Conservation (phyloP, 2,797 vertebrate species). For the Corythornis leucogaster region DNA sequence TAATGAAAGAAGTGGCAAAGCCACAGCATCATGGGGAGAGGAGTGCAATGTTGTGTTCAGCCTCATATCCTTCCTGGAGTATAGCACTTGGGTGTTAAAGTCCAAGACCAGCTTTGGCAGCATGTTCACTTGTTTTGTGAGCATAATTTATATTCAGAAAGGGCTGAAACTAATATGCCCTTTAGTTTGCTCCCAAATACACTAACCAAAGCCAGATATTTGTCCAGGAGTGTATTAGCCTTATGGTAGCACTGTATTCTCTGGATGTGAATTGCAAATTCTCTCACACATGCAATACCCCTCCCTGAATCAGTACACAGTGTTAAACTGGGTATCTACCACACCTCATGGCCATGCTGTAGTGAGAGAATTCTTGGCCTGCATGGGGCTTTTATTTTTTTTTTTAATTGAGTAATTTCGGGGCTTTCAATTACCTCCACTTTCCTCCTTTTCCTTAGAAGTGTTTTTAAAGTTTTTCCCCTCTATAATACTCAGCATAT, state of each 20-base stretch:
- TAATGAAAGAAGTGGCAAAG: neutral
- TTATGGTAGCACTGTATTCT: neutral
- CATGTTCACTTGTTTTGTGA: neutral
- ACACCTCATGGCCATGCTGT: accelerated
- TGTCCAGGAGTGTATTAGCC: neutral
- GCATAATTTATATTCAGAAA: neutral
- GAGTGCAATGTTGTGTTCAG: neutral
- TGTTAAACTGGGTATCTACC: neutral
- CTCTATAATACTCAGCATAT: neutral
- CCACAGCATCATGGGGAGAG: accelerated
- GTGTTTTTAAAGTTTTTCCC: neutral
- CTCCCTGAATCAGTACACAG: neutral
- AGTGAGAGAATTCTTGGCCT: neutral
- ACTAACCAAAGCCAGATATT: neutral
- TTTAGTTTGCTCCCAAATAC: neutral
- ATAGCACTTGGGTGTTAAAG: neutral
- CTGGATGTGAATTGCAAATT: neutral
- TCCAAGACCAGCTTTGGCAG: neutral
- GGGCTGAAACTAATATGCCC: neutral
- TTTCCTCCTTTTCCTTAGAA: neutral
- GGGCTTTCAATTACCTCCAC: neutral
- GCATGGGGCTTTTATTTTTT: neutral
- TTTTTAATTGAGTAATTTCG: neutral
- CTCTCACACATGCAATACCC: neutral
- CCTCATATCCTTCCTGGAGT: neutral